Evolutionary conservation across 1,140 invertebrate genomes (phyloP).

Genomic region (Procambarus virginalis): DNA sequence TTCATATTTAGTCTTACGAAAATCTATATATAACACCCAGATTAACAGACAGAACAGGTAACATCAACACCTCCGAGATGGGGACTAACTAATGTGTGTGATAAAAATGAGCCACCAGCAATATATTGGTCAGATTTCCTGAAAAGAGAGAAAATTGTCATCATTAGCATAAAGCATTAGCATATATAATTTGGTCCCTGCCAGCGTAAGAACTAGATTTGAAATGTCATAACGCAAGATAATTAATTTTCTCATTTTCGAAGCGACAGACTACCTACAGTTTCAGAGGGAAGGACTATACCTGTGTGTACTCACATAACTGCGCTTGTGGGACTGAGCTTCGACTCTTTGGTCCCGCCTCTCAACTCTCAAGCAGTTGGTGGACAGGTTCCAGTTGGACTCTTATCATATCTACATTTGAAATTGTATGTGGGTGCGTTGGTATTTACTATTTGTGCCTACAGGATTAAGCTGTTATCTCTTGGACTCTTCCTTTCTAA

Average conservation of each 20-base stretch:
- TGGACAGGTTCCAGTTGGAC: too few relatives aligned
- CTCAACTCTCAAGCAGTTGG: too few relatives aligned
- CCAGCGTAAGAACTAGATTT: conserved; percentile 41
- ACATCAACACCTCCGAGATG: not conserved
- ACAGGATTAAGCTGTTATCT: too few relatives aligned
- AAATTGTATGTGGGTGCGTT: too few relatives aligned
- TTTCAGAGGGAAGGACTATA: not conserved
- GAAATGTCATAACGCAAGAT: conserved; percentile 24
- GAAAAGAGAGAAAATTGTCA: not conserved
- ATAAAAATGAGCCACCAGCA: not conserved
- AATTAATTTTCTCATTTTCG: conserved; percentile 36
- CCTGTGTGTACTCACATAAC: too few relatives aligned
- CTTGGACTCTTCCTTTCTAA: too few relatives aligned
- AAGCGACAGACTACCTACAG: not conserved
- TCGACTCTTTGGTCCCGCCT: too few relatives aligned
- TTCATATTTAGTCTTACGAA: too few relatives aligned
- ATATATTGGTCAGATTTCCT: not conserved
- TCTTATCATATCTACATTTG: too few relatives aligned
- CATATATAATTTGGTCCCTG: conserved; percentile 25
- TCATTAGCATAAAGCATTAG: conserved; percentile 33
- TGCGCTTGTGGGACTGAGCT: too few relatives aligned
- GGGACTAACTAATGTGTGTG: not conserved
- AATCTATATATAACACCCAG: too few relatives aligned
- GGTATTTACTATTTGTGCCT: too few relatives aligned
- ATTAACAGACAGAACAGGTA: not conserved